These are phyloP conservation scores for Perca schrenkii DNA, from an alignment of 2,113 vertebrate species.

Conservation along the genomic window DNA sequence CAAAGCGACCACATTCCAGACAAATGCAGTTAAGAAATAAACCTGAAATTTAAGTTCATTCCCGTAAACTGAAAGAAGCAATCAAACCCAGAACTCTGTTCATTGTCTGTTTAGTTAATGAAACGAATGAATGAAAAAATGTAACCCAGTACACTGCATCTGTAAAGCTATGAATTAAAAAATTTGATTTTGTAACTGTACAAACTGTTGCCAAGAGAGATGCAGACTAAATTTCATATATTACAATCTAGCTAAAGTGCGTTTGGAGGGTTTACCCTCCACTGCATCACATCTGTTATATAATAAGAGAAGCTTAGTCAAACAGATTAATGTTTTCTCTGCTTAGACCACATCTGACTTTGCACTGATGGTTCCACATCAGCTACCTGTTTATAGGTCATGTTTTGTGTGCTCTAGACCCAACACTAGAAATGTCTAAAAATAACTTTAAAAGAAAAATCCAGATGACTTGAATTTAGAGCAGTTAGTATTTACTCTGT, in stretches of 20 bases:
- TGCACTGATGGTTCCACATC: slow-evolving; percentile 36
- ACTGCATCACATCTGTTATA: slow-evolving; percentile 43
- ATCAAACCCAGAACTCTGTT: neutral
- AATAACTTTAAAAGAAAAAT: slow-evolving; percentile 5
- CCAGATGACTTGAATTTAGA: neutral
- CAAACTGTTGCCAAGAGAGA: neutral
- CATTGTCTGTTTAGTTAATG: neutral
- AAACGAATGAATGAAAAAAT: neutral
- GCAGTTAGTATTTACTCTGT: neutral
- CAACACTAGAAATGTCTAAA: slow-evolving; percentile 25
- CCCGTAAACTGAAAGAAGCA: neutral
- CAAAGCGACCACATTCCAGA: neutral
- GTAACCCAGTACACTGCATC: neutral
- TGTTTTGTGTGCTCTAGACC: slow-evolving; percentile 5
- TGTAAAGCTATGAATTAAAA: neutral
- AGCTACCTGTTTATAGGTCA: slow-evolving; percentile 41
- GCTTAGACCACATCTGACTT: slow-evolving; percentile 42
- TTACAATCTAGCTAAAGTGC: slow-evolving; percentile 45
- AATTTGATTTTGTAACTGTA: neutral
- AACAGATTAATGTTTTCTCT: slow-evolving; percentile 65
- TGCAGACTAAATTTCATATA: slow-evolving; percentile 28
- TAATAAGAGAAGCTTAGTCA: slow-evolving; percentile 56
- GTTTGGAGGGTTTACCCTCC: slow-evolving; percentile 14
- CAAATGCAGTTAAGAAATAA: neutral
- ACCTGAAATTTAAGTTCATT: neutral